A percentile compares a stretch with the other conserved stretches of the same genome.
Evolutionary conservation across 2,888 invertebrate species (phyloP).

Genomic region (Argyresthia goedartella): DNA sequence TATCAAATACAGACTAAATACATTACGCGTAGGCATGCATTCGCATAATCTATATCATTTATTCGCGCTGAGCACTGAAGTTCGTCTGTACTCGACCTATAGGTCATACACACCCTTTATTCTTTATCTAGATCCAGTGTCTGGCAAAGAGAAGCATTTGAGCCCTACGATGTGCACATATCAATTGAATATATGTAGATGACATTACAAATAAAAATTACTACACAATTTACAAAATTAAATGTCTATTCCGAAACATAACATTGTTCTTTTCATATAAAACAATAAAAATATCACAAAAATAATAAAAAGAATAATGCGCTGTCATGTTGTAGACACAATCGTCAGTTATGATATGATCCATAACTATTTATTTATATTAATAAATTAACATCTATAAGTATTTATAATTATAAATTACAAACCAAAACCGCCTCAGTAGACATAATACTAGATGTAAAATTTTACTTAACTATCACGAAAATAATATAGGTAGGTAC

Average conservation of each 20-base stretch:
- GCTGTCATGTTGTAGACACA: slow-evolving; percentile 44
- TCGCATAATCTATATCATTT: neutral
- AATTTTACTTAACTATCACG: slow-evolving; percentile 59
- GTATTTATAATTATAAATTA: slow-evolving; percentile 37
- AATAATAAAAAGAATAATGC: slow-evolving; percentile 19
- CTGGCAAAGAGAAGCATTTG: too few relatives aligned
- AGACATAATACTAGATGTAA: slow-evolving; percentile 50
- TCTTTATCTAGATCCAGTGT: too few relatives aligned
- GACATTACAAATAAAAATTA: neutral
- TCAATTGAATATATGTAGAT: neutral
- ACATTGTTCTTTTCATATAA: slow-evolving; percentile 25
- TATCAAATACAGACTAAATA: too few relatives aligned
- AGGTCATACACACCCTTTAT: too few relatives aligned
- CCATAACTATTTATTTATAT: slow-evolving; percentile 12
- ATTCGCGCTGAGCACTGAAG: neutral
- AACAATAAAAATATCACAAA: slow-evolving; percentile 10
- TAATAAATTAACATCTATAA: slow-evolving; percentile 19
- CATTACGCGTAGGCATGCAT: too few relatives aligned
- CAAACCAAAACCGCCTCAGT: slow-evolving; percentile 49
- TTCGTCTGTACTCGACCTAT: too few relatives aligned
- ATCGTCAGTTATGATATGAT: slow-evolving; percentile 41
- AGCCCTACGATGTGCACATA: too few relatives aligned
- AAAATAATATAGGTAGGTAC: slow-evolving; percentile 53
- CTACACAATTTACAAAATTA: neutral
- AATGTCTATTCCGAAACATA: slow-evolving; percentile 16